phyloP scores from a whole-genome alignment of 2,113 vertebrate species.

The Odocoileus hemionus region DNA sequence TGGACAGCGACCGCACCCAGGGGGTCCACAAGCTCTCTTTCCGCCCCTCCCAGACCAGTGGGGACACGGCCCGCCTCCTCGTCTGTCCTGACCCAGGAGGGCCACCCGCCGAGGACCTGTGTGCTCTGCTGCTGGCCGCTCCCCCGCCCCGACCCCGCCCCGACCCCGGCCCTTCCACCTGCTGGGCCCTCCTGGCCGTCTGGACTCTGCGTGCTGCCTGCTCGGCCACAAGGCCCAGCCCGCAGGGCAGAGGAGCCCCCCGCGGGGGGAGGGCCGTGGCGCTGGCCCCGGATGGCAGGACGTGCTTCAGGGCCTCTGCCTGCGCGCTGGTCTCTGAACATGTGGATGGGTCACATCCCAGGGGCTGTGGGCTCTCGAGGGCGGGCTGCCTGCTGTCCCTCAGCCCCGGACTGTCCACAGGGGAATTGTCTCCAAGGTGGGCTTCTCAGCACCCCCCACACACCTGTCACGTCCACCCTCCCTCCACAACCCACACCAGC shows the following conservation, averaged over 20 bases:
- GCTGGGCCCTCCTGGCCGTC: too few relatives aligned
- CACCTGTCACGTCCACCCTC: not conserved
- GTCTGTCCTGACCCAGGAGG: accelerated
- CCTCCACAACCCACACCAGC: not conserved
- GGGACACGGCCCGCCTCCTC: not conserved
- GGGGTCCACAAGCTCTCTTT: not conserved
- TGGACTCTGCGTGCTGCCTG: too few relatives aligned
- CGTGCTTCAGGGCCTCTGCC: not conserved
- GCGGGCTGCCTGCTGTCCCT: not conserved
- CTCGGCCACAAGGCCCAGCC: not conserved
- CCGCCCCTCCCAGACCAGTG: accelerated
- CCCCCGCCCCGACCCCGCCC: accelerated
- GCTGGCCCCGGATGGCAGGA: not conserved
- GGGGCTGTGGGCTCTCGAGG: not conserved
- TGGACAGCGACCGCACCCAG: accelerated
- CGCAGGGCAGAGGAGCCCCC: not conserved
- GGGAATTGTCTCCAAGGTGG: not conserved
- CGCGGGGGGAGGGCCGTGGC: too few relatives aligned
- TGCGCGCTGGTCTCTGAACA: not conserved
- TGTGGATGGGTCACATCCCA: accelerated
- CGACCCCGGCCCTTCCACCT: not conserved
- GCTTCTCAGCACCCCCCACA: not conserved
- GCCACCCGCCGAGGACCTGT: accelerated
- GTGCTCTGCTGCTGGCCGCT: not conserved
- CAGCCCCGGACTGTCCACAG: not conserved